Conservation (phyloP, 23 tunicate genomes). For the Oikopleura vanhoeffeni region DNA sequence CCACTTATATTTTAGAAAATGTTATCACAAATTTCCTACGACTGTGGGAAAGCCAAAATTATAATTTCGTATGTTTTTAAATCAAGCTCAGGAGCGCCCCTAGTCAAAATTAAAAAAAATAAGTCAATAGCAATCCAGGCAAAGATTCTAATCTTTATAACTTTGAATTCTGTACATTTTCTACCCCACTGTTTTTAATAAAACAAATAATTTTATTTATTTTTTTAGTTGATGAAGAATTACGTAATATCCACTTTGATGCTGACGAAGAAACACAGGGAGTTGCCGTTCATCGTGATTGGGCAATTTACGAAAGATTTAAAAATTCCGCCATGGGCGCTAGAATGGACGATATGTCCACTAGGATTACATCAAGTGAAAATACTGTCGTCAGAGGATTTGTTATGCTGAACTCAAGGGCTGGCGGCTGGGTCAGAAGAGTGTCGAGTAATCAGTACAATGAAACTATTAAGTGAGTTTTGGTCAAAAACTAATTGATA, state of each 20-base stretch:
- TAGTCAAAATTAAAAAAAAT: too few relatives aligned
- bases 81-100: too few relatives aligned
- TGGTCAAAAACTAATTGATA: too few relatives aligned
- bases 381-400: not conserved
- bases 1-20: too few relatives aligned
- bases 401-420: not conserved
- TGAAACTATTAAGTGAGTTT: conserved; percentile 4
- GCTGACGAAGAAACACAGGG: not conserved
- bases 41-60: too few relatives aligned
- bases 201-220: too few relatives aligned
- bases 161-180: too few relatives aligned
- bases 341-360: not conserved
- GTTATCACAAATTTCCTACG: too few relatives aligned
- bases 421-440: not conserved
- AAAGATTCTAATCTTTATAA: too few relatives aligned
- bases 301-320: not conserved
- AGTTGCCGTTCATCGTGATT: not conserved
- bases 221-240: not conserved
- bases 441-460: not conserved
- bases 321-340: conserved; percentile 1
- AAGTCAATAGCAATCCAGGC: too few relatives aligned
- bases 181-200: too few relatives aligned
- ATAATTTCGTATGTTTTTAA: too few relatives aligned
- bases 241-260: not conserved
- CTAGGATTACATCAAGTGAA: not conserved